A percentile compares a stretch with the other conserved stretches of the same genome.
Conservation (phyloP, 2,888 invertebrate genomes). For the Conchocele bisecta region DNA sequence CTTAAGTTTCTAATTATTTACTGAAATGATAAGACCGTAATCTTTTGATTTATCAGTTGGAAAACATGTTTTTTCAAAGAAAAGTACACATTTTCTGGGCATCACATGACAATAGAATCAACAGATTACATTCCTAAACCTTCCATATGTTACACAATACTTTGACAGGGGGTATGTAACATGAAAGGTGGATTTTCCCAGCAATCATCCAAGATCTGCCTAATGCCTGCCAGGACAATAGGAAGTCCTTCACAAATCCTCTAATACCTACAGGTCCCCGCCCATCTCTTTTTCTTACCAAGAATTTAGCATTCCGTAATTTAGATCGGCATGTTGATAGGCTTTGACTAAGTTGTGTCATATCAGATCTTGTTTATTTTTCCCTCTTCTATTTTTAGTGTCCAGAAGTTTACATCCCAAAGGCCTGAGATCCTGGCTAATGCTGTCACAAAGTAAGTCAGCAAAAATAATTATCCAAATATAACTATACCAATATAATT, state of each 20-base stretch:
- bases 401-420: conserved; percentile 54
- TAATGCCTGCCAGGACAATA: conserved; percentile 36
- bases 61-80: too few relatives aligned
- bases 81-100: too few relatives aligned
- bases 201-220: conserved; percentile 39
- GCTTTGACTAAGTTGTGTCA: not conserved
- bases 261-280: too few relatives aligned
- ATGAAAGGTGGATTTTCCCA: conserved; percentile 24
- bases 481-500: too few relatives aligned
- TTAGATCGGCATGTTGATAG: too few relatives aligned
- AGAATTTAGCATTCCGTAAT: too few relatives aligned
- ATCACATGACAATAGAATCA: too few relatives aligned
- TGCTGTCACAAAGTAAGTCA: conserved; percentile 66
- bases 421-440: conserved; percentile 61
- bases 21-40: too few relatives aligned
- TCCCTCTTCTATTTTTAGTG: conserved; percentile 53
- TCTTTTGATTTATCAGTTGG: too few relatives aligned
- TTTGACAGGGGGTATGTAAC: not conserved
- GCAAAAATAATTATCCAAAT: too few relatives aligned
- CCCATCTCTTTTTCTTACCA: too few relatives aligned
- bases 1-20: too few relatives aligned
- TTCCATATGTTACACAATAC: conserved; percentile 33
- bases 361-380: not conserved
- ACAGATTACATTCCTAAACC: conserved; percentile 42
- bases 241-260: conserved; percentile 8